These are phyloP conservation scores for Lamellibrachia satsuma DNA, from an alignment of 2,888 invertebrate genomes.

Conservation along the genomic window DNA sequence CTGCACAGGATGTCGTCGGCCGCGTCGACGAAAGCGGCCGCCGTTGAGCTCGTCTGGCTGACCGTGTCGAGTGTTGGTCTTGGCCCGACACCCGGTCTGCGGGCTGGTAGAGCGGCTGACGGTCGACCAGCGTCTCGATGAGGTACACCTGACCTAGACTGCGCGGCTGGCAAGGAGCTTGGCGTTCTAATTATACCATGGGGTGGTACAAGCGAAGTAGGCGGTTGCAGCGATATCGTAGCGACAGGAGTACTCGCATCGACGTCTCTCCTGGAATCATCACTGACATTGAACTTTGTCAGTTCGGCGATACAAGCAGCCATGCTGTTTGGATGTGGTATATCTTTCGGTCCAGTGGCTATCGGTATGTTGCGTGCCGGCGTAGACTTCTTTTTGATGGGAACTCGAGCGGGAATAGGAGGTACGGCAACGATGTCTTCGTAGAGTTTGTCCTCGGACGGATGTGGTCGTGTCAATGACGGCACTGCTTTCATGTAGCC, in stretches of 20 bases:
- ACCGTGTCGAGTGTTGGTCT: neutral
- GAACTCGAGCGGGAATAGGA: neutral
- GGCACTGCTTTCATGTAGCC: neutral
- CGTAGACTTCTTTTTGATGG: neutral
- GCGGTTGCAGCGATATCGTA: neutral
- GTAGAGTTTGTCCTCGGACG: neutral
- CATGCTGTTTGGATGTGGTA: neutral
- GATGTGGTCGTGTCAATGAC: neutral
- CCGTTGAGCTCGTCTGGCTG: neutral
- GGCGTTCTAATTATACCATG: neutral
- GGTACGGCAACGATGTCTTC: neutral
- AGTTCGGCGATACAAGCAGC: neutral
- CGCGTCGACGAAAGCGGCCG: neutral
- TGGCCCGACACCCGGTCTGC: neutral
- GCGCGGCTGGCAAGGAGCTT: neutral
- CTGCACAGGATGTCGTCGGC: neutral
- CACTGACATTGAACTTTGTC: neutral
- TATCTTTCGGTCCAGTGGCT: neutral
- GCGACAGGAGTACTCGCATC: neutral
- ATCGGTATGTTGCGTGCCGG: neutral
- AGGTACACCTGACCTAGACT: neutral
- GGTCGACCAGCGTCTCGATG: neutral
- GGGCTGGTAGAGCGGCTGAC: neutral
- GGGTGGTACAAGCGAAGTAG: neutral
- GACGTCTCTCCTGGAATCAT: neutral